Base-by-base conservation (phyloP, 2,797 vertebrate genomes). In the Coluber constrictor region DNA sequence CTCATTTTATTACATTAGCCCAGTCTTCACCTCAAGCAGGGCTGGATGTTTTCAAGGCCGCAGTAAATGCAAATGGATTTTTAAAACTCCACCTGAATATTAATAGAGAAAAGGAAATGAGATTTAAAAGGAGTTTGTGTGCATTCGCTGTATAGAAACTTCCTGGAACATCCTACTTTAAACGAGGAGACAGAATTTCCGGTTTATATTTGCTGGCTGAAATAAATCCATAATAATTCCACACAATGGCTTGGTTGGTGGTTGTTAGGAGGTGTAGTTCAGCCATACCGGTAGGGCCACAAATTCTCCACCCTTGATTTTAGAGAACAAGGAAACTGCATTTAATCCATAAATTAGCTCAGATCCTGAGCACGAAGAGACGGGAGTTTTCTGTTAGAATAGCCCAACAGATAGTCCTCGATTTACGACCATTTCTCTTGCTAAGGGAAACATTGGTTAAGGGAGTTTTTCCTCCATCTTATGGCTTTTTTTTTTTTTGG, bases 161-260 rank as follows among this genome's bases (percentile, higher is more conserved):
- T 57, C n/a, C 90, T 92, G 4, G 29, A 92, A 43, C 15, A 32
- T 11, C 83, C 66, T 59, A 90, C 88, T 92, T 66, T 70, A 94
- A 95, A 60, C 66, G 32, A 32, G n/a, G 66, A 70, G 16, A 32
- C n/a, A 32, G 66, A 70, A 32, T 70, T 70, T 70, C 66, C n/a
- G 5, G 29, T n/a, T n/a, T n/a, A 32, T 16, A 2, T n/a, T n/a
- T 70, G 66, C 56, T n/a, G n/a, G 66, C 66, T 70, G n/a, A n/a
- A 32, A 16, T 32, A 16, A 70, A 70, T 18, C 18, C n/a, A 16
- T 32, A 32, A 70, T n/a, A 32, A 32, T 32, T 70, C n/a, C 66
- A 15, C 29, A n/a, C 2, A 2, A n/a, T 6, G 66, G 66, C 4
- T 70, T 32, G n/a, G 15, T n/a, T 70, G n/a, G n/a, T 8, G n/a